A percentile compares a stretch with the other conserved stretches of the same genome.
phyloP scores from a whole-genome alignment of 2,113 vertebrate genomes.

The Oenanthe oenanthe region DNA sequence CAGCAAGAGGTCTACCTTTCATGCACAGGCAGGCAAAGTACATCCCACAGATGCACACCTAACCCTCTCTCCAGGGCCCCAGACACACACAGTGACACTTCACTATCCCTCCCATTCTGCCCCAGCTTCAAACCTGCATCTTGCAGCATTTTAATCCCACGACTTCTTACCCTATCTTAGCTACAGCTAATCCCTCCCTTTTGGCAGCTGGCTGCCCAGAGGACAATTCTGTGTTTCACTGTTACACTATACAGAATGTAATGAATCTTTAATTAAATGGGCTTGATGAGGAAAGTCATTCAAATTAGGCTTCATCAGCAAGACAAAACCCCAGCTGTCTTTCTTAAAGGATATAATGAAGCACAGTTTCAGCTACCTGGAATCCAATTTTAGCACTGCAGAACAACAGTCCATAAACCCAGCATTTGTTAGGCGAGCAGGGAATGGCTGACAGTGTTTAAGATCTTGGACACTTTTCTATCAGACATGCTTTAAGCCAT shows the following conservation, averaged over 20 bases:
- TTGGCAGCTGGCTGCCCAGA: background rate
- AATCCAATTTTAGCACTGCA: background rate
- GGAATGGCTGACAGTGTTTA: background rate
- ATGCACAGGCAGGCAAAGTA: background rate
- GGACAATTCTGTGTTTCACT: background rate
- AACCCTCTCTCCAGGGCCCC: background rate
- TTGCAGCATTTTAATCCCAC: background rate
- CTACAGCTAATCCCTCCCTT: background rate
- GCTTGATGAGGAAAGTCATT: constrained; percentile 46
- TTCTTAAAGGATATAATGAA: background rate
- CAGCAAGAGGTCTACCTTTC: accelerated
- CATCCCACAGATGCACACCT: background rate
- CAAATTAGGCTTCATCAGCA: constrained; percentile 42
- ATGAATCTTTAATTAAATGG: constrained; percentile 53
- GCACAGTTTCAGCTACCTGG: constrained; percentile 29
- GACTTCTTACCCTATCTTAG: background rate
- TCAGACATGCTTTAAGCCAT: background rate
- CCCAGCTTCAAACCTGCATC: background rate
- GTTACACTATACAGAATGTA: background rate
- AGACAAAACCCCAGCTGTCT: constrained; percentile 41
- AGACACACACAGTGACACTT: background rate
- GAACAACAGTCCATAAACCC: background rate
- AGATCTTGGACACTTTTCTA: background rate
- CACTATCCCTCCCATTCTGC: background rate
- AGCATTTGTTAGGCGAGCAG: background rate